Conservation (phyloP, 2,888 invertebrate species). For the Blera fallax region DNA sequence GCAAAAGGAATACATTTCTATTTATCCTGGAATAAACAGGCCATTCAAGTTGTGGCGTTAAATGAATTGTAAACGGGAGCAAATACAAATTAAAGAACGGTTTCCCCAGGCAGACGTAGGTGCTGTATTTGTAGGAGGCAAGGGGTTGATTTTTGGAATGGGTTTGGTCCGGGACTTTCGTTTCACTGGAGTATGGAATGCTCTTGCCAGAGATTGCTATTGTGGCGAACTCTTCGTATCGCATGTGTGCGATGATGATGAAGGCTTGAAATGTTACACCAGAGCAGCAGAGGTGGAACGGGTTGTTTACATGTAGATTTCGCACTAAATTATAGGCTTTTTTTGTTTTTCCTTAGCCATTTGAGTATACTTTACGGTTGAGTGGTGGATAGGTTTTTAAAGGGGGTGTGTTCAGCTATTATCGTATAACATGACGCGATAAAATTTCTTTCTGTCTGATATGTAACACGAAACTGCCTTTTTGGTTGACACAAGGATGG, state of each 20-base stretch:
- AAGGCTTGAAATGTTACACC: conserved; percentile 9
- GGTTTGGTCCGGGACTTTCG: neutral
- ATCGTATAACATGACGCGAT: conserved; percentile 4
- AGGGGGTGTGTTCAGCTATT: neutral
- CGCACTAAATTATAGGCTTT: conserved; percentile 12
- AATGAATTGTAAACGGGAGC: conserved; percentile 61
- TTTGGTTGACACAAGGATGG: neutral
- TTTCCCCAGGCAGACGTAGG: neutral
- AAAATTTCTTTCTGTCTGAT: conserved; percentile 2
- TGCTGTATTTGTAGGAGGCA: too few relatives aligned
- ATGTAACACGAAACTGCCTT: neutral
- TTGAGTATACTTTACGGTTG: neutral
- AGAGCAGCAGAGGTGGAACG: neutral
- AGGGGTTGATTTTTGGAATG: too few relatives aligned
- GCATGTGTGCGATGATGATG: neutral
- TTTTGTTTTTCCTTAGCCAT: neutral
- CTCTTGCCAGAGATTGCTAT: neutral
- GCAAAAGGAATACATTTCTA: conserved; percentile 31
- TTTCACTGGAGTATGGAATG: neutral
- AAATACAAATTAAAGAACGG: conserved; percentile 55
- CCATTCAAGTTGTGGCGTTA: conserved; percentile 42
- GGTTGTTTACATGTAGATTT: conserved; percentile 6
- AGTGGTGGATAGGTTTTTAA: neutral
- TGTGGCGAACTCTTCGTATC: neutral
- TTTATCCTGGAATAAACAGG: conserved; percentile 48